Evolutionary conservation across 64 coral and sea anemone species (phyloP), one percentile per base, ranked within the genome.

Genomic region (Montipora capricornis): DNA sequence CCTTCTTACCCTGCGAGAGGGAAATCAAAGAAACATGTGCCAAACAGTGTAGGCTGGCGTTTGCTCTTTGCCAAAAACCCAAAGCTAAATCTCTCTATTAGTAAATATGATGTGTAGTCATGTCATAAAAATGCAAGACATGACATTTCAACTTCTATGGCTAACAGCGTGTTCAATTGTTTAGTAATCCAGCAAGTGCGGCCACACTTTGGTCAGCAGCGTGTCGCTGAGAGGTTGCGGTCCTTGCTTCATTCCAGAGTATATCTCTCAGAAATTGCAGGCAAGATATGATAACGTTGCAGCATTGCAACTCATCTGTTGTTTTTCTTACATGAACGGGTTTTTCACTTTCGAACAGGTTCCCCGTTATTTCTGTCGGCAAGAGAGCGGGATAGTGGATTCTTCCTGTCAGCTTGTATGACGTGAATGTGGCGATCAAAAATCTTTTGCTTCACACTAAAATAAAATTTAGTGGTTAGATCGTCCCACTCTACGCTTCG

Each of bases 191-290:
- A 99, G 5, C 45, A 84, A 75, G 88, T 99, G 20, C 95, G 98
- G 10, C 98, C 98, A 14, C 98, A 99, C 80, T 88, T 87, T 87
- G 98, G 98, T 8, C 98, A 99, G 84, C 84, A 82, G 26, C 77
- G 52, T 47, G 98, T 99, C 6, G 98, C 98, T 60, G 83, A 92
- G 52, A 85, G 94, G 74, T 52, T 99, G 17, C 92, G 98, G 7
- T 80, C 92, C 71, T 15, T 99, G 3, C 79, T 99, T 15, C 92
- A 96, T 75, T 94, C 95, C 44, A 90, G 89, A 26, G 9, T 84
- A 24, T 77, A 99, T 86, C 92, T 89, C 2, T 99, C 98, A 6
- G 80, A 96, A 82, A 99, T 99, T 44, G 92, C 98, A 92, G 98
- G 98, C 82, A 50, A 95, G 79, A 49, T 37, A 37, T 37, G 37